Conservation (phyloP, 2,797 vertebrate genomes). For the Epinephelus coioides region DNA sequence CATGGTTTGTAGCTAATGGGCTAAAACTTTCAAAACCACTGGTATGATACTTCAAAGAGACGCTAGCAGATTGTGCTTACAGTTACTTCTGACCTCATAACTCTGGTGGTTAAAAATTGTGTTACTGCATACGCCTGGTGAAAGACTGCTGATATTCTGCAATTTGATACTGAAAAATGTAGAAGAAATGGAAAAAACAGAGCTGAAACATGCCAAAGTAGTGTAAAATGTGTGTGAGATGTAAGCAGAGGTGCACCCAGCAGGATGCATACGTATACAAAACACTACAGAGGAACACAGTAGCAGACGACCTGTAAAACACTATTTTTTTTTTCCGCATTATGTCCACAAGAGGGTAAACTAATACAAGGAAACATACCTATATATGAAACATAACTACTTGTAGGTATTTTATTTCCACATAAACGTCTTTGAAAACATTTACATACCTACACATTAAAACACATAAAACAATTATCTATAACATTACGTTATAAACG, state of each 20-base stretch:
- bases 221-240: not conserved
- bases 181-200: not conserved
- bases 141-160: not conserved
- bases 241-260: not conserved
- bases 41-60: not conserved
- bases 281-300: not conserved
- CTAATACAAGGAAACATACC: too few species aligned
- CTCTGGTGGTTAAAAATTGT: not conserved
- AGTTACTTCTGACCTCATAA: conserved; percentile 1
- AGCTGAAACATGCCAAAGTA: not conserved
- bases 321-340: too few species aligned
- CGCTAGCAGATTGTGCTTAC: not conserved
- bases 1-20: not conserved
- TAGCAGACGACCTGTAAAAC: not conserved
- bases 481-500: too few species aligned
- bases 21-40: not conserved
- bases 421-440: too few species aligned
- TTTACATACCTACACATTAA: too few species aligned
- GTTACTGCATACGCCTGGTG: not conserved
- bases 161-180: conserved; percentile 9
- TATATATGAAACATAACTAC: too few species aligned
- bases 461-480: too few species aligned
- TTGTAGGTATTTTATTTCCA: too few species aligned
- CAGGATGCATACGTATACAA: not conserved
- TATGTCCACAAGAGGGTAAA: too few species aligned